Conservation (phyloP, 1,140 invertebrate species). For the Drosophila ercepeae region DNA sequence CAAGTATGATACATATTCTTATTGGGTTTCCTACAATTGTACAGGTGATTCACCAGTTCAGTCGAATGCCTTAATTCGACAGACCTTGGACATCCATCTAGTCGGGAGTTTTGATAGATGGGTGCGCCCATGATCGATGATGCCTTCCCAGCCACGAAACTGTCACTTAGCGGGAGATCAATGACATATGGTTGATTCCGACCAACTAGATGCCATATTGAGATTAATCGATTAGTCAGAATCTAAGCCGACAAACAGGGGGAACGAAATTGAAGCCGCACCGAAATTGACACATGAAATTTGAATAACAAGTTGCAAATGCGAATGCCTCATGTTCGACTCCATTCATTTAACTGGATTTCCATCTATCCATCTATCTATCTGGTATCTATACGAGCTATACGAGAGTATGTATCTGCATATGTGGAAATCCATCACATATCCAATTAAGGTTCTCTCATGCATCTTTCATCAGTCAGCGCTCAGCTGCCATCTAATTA, state of each 20-base stretch:
- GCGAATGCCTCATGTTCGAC: constrained; percentile 8
- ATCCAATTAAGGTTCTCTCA: constrained; percentile 55
- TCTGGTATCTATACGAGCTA: constrained; percentile 8
- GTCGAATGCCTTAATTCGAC: constrained; percentile 24
- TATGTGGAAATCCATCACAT: constrained; percentile 53
- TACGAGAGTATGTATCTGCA: constrained; percentile 21
- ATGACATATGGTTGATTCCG: neutral
- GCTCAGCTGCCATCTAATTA: constrained; percentile 59
- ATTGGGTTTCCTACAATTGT: no score
- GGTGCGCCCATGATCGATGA: constrained; percentile 25
- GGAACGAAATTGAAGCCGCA: constrained; percentile 3
- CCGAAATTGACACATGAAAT: constrained; percentile 24
- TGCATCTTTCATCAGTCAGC: constrained; percentile 56
- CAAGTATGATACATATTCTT: neutral
- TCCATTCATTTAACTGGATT: constrained; percentile 1
- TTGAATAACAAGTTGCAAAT: constrained; percentile 25
- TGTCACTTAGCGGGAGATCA: constrained; percentile 20
- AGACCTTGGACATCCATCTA: neutral
- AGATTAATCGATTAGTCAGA: constrained; percentile 36
- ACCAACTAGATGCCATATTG: constrained; percentile 23
- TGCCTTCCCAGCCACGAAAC: neutral
- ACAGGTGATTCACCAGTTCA: constrained; percentile 11
- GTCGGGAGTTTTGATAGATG: constrained; percentile 22
- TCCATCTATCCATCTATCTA: constrained; percentile 11
- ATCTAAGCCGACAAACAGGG: constrained; percentile 1